A percentile compares a stretch with the other conserved stretches of the same genome.
Conservation (phyloP, 2,888 invertebrate genomes). For the Antheraea assamensis region DNA sequence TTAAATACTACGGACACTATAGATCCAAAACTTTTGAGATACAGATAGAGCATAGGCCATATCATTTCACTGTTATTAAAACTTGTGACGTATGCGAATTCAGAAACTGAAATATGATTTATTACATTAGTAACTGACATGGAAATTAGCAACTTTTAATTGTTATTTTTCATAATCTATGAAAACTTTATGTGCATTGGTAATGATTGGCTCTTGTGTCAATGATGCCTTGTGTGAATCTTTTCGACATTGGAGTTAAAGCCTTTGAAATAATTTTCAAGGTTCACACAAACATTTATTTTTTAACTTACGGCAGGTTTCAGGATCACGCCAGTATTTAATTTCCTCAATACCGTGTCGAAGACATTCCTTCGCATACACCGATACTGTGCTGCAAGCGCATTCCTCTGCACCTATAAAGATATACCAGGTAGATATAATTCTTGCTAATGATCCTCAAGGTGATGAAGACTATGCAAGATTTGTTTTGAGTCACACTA, state of each 20-base stretch:
- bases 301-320: slow-evolving; percentile 89
- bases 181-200: neutral
- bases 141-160: neutral
- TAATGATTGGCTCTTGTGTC: neutral
- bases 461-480: neutral
- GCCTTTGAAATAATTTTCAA: too few species aligned
- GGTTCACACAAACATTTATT: too few species aligned
- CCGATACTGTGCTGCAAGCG: slow-evolving; percentile 88
- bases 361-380: slow-evolving; percentile 89
- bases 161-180: neutral
- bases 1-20: too few species aligned
- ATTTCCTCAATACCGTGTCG: slow-evolving; percentile 84
- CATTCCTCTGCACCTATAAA: slow-evolving; percentile 83
- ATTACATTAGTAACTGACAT: neutral
- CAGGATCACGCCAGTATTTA: slow-evolving; percentile 89
- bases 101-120: neutral
- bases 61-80: too few species aligned
- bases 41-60: too few species aligned
- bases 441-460: neutral
- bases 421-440: neutral
- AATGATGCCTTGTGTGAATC: too few species aligned
- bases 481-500: neutral
- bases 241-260: too few species aligned
- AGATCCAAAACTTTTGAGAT: too few species aligned
- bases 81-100: too few species aligned